phyloP scores from a whole-genome alignment of 1,140 invertebrate genomes.

The Arctopsyche grandis region DNA sequence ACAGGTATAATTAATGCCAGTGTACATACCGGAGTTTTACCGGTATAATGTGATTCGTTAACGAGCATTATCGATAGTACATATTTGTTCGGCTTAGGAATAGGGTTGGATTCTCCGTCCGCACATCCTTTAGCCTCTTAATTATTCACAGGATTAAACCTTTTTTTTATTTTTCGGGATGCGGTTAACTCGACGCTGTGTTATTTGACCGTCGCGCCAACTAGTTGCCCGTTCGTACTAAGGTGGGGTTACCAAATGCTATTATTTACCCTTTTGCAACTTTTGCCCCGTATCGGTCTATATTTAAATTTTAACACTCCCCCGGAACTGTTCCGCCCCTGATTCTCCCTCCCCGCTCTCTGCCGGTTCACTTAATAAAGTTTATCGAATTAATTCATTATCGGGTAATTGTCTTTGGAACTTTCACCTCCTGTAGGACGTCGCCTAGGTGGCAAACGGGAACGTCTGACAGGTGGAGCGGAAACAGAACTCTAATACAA shows the following conservation, averaged over 20 bases:
- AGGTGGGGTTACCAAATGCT: conserved; percentile 21
- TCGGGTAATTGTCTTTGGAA: conserved; percentile 53
- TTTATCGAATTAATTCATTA: conserved; percentile 55
- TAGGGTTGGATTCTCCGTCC: too few relatives aligned
- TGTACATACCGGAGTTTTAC: conserved; percentile 24
- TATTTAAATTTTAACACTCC: conserved; percentile 50
- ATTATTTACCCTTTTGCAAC: conserved; percentile 44
- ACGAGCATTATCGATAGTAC: background rate
- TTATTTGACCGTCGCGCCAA: conserved; percentile 28
- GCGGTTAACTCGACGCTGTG: background rate
- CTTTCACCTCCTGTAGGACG: conserved; percentile 39
- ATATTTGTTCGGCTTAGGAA: background rate
- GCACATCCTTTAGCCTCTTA: too few relatives aligned
- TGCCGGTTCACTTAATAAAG: conserved; percentile 51
- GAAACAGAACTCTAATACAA: conserved; percentile 11
- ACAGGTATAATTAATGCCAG: conserved; percentile 54
- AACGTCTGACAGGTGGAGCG: conserved; percentile 18
- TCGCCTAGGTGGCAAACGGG: background rate
- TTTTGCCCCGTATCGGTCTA: conserved; percentile 43
- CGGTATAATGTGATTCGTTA: background rate
- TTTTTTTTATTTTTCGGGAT: too few relatives aligned
- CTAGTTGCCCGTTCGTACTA: background rate
- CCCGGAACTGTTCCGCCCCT: conserved; percentile 23
- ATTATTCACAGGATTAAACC: too few relatives aligned
- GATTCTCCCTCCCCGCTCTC: conserved; percentile 13